Evolutionary conservation across 2,113 vertebrate genomes (phyloP), one percentile per base, ranked within the genome.

Genomic region (Maccullochella peelii): DNA sequence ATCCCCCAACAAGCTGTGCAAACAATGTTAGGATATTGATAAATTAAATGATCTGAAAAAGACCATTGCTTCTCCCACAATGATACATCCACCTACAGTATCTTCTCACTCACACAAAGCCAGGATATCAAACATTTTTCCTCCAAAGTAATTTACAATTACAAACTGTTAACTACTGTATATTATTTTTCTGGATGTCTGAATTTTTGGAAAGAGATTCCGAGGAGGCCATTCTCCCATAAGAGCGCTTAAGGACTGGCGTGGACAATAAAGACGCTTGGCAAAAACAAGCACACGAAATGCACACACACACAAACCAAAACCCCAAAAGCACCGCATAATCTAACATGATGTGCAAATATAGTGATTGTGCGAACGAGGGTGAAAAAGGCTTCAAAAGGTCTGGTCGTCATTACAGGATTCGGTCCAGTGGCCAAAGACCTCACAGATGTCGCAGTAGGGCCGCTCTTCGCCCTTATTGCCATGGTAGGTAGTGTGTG

Each of bases 391-490:
- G 69, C 77, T 74, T 94, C 87, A 99, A 93, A 98, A 99, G 90
- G 98, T 99, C 95, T 99, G 98, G 4, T 99, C 98, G 0, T 99
- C 98, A 0, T 98, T 99, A 94, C 98, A 99, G 70, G 95, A 95
- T 1, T 96, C 95, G 0, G 97, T 97, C 96, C 96, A 98, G 94
- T 99, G 98, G 44, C 98, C 98, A 1, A 99, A 99, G 90, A 97
- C 91, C 95, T 99, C 98, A 4, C 98, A 99, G 89, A 97, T 99
- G 1, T 97, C 96, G 55, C 98, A 99, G 90, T 99, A 99, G 0
- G 98, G 97, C 8, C 98, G 95, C 16, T 99, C 95, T n/a, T 98
- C 97, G 0, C 93, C 92, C 81, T 97, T 95, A 86, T 90, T 97
- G 95, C 98, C 98, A 0, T 98, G 98, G 90, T 99, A 96, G 0